Conservation (phyloP, 2,797 vertebrate genomes). For the Tokudaia muenninki region DNA sequence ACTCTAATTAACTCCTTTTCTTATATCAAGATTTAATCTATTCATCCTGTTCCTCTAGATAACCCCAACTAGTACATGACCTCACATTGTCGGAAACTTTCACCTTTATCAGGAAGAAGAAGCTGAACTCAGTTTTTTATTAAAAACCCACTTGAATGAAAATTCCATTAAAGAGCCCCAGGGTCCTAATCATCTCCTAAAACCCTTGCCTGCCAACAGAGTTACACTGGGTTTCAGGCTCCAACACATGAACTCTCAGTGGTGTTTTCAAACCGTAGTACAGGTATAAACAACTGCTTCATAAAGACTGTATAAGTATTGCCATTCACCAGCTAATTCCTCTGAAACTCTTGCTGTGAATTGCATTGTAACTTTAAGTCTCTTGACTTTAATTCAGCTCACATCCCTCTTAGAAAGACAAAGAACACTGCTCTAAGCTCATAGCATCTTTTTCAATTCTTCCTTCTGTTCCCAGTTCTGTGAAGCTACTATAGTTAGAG, state of each 20-base stretch:
- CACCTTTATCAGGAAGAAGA: not conserved
- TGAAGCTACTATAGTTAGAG: not conserved
- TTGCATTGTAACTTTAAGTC: not conserved
- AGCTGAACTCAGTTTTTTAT: not conserved
- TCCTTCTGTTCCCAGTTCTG: not conserved
- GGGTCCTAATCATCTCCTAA: not conserved
- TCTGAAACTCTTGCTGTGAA: not conserved
- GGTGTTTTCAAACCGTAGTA: not conserved
- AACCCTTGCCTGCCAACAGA: not conserved
- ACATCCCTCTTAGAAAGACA: not conserved
- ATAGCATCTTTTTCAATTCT: not conserved
- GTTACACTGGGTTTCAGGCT: not conserved
- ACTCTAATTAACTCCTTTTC: not conserved
- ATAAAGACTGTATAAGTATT: slow-evolving; percentile 8
- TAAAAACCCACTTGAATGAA: not conserved
- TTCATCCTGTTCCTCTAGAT: not conserved
- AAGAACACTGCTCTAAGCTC: not conserved
- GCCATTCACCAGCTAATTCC: not conserved
- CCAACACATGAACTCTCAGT: not conserved
- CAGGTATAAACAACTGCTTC: not conserved
- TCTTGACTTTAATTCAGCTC: not conserved
- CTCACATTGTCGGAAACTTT: not conserved
- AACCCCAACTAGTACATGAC: not conserved
- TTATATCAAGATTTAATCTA: not conserved
- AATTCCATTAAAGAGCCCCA: not conserved